These are phyloP conservation scores for Acromyrmex heyeri DNA, from an alignment of 1,140 invertebrate genomes.

Conservation along the genomic window DNA sequence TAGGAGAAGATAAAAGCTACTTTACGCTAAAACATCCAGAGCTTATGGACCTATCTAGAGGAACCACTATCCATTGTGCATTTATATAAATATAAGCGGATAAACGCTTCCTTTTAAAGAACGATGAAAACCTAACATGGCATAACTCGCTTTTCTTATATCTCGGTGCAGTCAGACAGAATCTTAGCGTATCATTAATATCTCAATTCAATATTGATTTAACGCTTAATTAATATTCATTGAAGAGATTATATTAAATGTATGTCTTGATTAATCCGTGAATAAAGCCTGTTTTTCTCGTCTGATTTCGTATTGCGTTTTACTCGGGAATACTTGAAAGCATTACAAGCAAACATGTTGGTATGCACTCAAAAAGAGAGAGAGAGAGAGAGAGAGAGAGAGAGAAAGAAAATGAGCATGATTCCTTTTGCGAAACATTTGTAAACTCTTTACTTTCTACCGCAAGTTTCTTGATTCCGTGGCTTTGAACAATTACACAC, in stretches of 20 bases:
- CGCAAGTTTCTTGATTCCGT: constrained; percentile 33
- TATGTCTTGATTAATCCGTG: constrained; percentile 5
- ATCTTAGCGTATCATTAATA: background rate
- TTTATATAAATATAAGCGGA: background rate
- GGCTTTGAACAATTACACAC: constrained; percentile 60
- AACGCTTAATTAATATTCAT: constrained; percentile 36
- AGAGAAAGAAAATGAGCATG: background rate
- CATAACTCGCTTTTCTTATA: background rate
- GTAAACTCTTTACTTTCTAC: background rate
- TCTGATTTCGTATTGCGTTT: background rate
- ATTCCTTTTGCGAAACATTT: constrained; percentile 7
- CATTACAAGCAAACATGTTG: no score
- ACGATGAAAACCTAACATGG: constrained; percentile 22
- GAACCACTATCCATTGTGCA: background rate
- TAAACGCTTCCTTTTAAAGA: constrained; percentile 14
- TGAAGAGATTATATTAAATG: background rate
- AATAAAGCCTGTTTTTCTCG: background rate
- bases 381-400: no score
- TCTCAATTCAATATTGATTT: constrained; percentile 19
- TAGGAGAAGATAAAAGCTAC: constrained; percentile 14
- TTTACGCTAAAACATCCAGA: constrained; percentile 29
- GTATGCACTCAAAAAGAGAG: no score
- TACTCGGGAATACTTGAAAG: background rate
- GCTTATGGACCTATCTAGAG: background rate
- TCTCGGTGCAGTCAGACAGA: background rate